phyloP scores from a whole-genome alignment of 2,888 invertebrate genomes.

The Agrotis segetum region DNA sequence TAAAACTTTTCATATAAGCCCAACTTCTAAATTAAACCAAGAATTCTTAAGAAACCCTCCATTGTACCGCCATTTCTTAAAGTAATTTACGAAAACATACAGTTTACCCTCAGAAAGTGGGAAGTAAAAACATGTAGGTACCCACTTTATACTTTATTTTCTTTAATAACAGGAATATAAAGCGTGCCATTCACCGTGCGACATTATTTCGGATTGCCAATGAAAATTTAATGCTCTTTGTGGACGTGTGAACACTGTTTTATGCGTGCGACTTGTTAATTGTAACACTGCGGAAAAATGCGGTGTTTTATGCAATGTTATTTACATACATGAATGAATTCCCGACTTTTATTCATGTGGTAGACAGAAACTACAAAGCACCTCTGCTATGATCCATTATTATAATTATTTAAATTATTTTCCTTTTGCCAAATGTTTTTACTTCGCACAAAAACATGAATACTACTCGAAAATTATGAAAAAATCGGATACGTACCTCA shows the following conservation, averaged over 20 bases:
- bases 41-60: conserved; percentile 9
- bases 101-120: conserved; percentile 2
- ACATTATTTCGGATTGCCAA: conserved; percentile 27
- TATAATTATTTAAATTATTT: no score
- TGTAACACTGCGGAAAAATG: conserved; percentile 15
- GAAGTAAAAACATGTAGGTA: conserved; percentile 8
- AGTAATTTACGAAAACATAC: neutral
- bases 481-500: no score
- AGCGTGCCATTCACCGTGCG: conserved; percentile 43
- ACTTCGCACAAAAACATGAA: no score
- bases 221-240: conserved; percentile 39
- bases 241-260: conserved; percentile 43
- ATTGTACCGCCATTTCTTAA: neutral
- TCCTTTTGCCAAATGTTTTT: no score
- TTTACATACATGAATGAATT: no score
- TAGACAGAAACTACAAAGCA: no score
- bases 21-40: conserved; percentile 19
- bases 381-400: no score
- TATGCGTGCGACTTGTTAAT: conserved; percentile 24
- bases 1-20: conserved; percentile 25
- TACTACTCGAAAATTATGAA: no score
- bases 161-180: conserved; percentile 9
- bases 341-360: no score
- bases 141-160: conserved; percentile 16
- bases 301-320: neutral